Base-by-base conservation (phyloP, 2,888 invertebrate genomes). In the Orchestes rusci region DNA sequence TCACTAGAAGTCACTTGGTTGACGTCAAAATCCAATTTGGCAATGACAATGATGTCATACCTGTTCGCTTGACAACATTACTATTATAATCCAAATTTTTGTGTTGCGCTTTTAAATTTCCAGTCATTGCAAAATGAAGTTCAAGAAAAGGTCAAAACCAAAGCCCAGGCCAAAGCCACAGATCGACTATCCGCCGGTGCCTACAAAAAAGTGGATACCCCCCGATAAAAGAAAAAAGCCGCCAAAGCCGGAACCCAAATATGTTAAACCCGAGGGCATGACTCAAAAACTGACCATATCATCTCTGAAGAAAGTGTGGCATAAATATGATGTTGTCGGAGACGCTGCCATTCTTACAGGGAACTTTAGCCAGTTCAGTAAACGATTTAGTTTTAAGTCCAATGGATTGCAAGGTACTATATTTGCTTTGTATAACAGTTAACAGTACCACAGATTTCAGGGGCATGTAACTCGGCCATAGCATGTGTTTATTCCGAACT, bases 401-500 rank as follows among this genome's bases (percentile, higher is more conserved):
- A 66, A 64, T 42, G 67, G 66, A 30, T 53, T 56, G 20, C 68
- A 68, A 63, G 61, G 66, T 63, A 28, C 16, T 4, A 38, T n/a
- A n/a, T n/a, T n/a, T n/a, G n/a, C n/a, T n/a, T n/a, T n/a, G n/a
- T n/a, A n/a, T n/a, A n/a, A n/a, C n/a, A n/a, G n/a, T n/a, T n/a
- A n/a, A n/a, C n/a, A n/a, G n/a, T n/a, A n/a, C n/a, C n/a, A 23
- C 10, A 31, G 5, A 33, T 32, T 40, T 35, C 32, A 63, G 76
- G 73, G 10, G 59, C 75, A 16, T 70, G 74, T 1, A 75, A 74
- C 68, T 74, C 74, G 45, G 71, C 75, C 1, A 72, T 76, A 65
- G 73, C 76, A 1, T 73, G 74, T 50, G 71, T 73, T 23, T 67
- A 75, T 50, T 72, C 76, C 0, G 71, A 73, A 54, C 69, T 76